Evolutionary conservation across 37 sponge, comb jelly and placozoan genomes (phyloP).

Genomic region (Beroe forskalii): DNA sequence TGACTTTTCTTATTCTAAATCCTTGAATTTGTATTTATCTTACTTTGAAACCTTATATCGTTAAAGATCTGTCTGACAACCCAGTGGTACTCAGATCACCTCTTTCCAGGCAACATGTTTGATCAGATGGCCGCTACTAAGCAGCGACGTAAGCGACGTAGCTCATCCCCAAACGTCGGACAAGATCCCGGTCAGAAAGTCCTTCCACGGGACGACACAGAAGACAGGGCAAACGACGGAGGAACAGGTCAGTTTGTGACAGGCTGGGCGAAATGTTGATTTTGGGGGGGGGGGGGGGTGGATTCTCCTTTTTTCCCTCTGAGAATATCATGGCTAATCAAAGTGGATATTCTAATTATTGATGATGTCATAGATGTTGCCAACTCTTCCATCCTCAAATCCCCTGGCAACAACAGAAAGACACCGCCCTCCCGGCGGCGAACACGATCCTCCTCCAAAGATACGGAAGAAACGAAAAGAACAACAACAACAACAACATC

Average conservation of each 20-base stretch:
- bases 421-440: not conserved
- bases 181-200: conserved; percentile 2
- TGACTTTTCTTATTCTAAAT: not conserved
- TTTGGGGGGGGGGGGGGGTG: no score
- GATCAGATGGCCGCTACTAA: not conserved
- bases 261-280: no score
- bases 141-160: not conserved
- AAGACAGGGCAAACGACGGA: not conserved
- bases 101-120: conserved; percentile 28
- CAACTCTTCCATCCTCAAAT: not conserved
- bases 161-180: conserved; percentile 13
- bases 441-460: not conserved
- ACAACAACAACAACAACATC: no score
- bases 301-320: no score
- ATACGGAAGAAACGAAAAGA: not conserved
- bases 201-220: not conserved
- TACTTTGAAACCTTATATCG: no score
- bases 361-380: no score
- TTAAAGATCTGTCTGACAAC: no score
- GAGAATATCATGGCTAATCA: no score
- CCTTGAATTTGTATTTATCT: no score
- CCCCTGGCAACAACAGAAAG: not conserved
- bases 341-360: no score
- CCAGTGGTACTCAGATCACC: no score
- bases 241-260: conserved; percentile 1